Percentiles rank a stretch among this genome's conserved stretches.
phyloP scores from a whole-genome alignment of 2,888 invertebrate species.

The Lysandra coridon region DNA sequence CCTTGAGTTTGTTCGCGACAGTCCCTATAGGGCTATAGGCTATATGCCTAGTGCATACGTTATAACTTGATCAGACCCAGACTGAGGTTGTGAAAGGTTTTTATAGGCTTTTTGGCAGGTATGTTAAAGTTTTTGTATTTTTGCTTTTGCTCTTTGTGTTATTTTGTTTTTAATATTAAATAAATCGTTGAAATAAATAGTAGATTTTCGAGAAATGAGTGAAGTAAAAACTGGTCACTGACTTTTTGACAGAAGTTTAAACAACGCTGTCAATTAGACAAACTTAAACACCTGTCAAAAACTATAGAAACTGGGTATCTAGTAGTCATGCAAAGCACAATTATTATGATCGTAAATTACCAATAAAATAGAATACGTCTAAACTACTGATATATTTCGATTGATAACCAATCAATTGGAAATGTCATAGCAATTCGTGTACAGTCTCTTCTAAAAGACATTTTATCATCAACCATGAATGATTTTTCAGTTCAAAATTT shows the following conservation, averaged over 20 bases:
- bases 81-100: not conserved
- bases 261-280: not conserved
- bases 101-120: not conserved
- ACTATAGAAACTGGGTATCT: not conserved
- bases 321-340: not conserved
- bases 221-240: too few species aligned
- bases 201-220: too few species aligned
- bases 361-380: constrained; percentile 6
- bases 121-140: not conserved
- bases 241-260: too few species aligned
- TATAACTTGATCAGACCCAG: constrained; percentile 5
- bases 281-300: not conserved
- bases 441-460: not conserved
- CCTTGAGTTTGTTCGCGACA: constrained; percentile 33
- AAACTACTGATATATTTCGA: not conserved
- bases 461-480: too few species aligned
- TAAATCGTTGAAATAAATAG: too few species aligned
- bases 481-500: too few species aligned
- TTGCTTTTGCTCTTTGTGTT: not conserved
- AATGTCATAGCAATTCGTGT: constrained; percentile 20
- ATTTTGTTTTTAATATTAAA: not conserved
- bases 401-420: not conserved
- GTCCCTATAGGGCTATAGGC: not conserved
- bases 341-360: not conserved
- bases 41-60: constrained; percentile 6